Base-by-base conservation (phyloP, 2,797 vertebrate genomes). In the Salmo trutta region DNA sequence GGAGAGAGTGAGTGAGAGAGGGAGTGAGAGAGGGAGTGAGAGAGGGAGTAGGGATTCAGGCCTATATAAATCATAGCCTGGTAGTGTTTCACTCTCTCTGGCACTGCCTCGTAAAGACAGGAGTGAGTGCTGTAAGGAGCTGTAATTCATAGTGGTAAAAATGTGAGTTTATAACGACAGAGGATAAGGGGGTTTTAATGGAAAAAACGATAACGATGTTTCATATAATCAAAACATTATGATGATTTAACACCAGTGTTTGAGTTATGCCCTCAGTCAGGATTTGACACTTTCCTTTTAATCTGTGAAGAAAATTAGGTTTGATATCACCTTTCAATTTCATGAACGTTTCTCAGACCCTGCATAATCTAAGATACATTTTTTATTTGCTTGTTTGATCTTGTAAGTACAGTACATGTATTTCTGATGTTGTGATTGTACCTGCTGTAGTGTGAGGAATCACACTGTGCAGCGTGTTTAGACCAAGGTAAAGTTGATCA, bases 21-120 rank as follows among this genome's bases (percentile, higher is more conserved):
- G 10, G 41, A 47, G 10, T 47, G n/a, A 24, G 59, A 59, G 56
- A 64, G 59, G 0, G 12, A 12, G 41, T 8, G 41, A 41, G 41
- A 10, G 41, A 41, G 41, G 10, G 41, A 47, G 10, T 47, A 64
- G 21, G 59, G 59, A 64, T 14, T 24, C 59, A 12, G 24, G 27
- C 15, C 24, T 67, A 73, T 77, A 80, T 80, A 80, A 83, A 80
- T 80, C 78, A 80, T 75, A 81, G 71, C 17, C 71, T 80, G 68
- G 75, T 72, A 71, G 67, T 41, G 73, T 83, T 71, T 74, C 52
- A 72, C 77, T 78, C 82, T 65, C 41, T 53, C 73, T 75, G 14
- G 33, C 53, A 53, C 59, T 27, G 65, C 14, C 65, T 67, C 27
- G 1, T 67, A 31, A 67, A 67, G 65, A 17, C 65, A 67, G 73